Conservation (phyloP, 2,797 vertebrate genomes). For the Acrocephalus scirpaceus region DNA sequence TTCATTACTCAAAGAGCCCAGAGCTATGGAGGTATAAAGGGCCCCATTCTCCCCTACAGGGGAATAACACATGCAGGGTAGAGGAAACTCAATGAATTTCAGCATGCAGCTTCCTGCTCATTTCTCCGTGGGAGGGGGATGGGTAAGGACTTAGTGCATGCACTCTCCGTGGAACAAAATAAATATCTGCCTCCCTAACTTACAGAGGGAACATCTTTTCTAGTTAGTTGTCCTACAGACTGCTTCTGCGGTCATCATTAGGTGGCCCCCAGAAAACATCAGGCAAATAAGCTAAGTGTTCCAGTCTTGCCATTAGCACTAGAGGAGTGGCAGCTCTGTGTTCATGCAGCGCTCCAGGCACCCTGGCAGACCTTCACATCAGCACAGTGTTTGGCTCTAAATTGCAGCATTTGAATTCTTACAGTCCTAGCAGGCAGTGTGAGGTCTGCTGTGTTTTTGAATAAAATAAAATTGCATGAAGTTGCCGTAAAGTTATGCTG, state of each 20-base stretch:
- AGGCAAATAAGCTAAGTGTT: neutral
- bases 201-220: neutral
- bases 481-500: neutral
- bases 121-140: neutral
- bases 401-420: neutral
- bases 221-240: neutral
- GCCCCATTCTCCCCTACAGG: constrained; percentile 61
- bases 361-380: neutral
- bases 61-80: constrained; percentile 54
- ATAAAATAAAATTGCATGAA: neutral
- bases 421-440: neutral
- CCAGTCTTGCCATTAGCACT: neutral
- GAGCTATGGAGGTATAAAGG: constrained; percentile 60
- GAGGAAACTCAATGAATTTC: constrained; percentile 48
- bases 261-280: neutral
- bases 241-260: neutral
- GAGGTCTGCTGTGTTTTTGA: neutral
- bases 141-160: neutral
- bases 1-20: constrained; percentile 70
- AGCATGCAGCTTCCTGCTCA: constrained; percentile 15
- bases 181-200: neutral
- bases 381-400: neutral
- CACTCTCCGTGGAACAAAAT: neutral
- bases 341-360: neutral
- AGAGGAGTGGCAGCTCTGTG: neutral